Percentiles rank a stretch among this genome's conserved stretches.
phyloP scores from a whole-genome alignment of 2,113 vertebrate species.

The Sturnus vulgaris region DNA sequence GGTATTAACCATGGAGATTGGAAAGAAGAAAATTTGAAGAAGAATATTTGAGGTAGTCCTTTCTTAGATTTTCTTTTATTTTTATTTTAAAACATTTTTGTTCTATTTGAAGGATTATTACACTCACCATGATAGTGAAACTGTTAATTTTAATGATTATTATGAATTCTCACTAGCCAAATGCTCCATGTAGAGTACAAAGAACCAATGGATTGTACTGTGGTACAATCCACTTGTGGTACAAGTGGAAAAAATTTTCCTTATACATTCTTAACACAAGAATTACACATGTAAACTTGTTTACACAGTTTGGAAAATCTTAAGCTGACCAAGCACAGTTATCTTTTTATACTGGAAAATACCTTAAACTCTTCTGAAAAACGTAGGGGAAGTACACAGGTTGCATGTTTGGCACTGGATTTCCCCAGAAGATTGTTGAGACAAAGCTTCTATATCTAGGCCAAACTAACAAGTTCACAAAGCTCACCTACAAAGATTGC shows the following conservation, averaged over 20 bases:
- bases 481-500: background rate
- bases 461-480: background rate
- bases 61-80: background rate
- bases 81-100: background rate
- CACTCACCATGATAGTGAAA: background rate
- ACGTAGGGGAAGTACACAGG: rapidly evolving
- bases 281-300: background rate
- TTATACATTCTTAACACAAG: background rate
- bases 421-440: background rate
- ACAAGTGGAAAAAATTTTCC: slow-evolving; percentile 24
- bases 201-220: background rate
- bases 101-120: background rate
- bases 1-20: slow-evolving; percentile 58
- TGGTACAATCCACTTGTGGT: background rate
- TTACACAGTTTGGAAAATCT: background rate
- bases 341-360: slow-evolving; percentile 32
- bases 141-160: background rate
- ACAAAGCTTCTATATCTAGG: background rate
- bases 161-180: background rate
- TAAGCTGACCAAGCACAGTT: slow-evolving; percentile 25
- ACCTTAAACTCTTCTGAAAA: background rate
- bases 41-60: background rate
- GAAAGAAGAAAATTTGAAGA: background rate
- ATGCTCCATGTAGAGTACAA: background rate
- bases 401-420: background rate